Percentiles rank a stretch among this genome's conserved stretches.
Conservation (phyloP, 2,888 invertebrate species). For the Euclidia mi region DNA sequence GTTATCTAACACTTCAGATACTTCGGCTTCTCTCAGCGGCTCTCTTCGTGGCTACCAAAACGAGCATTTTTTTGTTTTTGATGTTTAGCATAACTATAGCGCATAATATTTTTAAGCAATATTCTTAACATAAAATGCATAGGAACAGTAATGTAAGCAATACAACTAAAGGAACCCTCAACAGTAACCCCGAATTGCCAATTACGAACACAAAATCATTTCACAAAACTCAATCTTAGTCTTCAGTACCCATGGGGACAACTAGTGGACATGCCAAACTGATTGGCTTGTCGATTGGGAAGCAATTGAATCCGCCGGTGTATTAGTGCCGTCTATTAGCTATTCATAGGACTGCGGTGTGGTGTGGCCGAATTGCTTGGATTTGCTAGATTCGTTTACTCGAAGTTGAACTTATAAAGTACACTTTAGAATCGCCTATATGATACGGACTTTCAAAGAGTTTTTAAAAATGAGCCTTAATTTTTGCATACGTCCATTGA, state of each 20-base stretch:
- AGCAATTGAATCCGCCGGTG: constrained; percentile 33
- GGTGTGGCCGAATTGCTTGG: constrained; percentile 8
- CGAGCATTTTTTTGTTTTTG: too few species aligned
- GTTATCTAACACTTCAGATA: too few species aligned
- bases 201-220: neutral
- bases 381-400: constrained; percentile 41
- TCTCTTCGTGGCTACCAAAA: too few species aligned
- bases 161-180: neutral
- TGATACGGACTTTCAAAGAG: too few species aligned
- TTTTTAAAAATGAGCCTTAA: too few species aligned
- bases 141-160: neutral
- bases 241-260: constrained; percentile 15
- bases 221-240: constrained; percentile 26
- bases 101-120: too few species aligned
- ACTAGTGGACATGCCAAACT: constrained; percentile 21
- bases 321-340: constrained; percentile 48
- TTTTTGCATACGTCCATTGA: too few species aligned
- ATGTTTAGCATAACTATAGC: too few species aligned
- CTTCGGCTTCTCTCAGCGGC: too few species aligned
- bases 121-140: neutral
- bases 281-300: constrained; percentile 26
- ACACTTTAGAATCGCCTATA: too few species aligned
- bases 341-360: constrained; percentile 45
- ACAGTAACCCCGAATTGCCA: neutral
- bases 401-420: constrained; percentile 20